Percentiles rank a stretch among this genome's conserved stretches.
Evolutionary conservation across 2,113 vertebrate species (phyloP).

Genomic region (Smithornis capensis): DNA sequence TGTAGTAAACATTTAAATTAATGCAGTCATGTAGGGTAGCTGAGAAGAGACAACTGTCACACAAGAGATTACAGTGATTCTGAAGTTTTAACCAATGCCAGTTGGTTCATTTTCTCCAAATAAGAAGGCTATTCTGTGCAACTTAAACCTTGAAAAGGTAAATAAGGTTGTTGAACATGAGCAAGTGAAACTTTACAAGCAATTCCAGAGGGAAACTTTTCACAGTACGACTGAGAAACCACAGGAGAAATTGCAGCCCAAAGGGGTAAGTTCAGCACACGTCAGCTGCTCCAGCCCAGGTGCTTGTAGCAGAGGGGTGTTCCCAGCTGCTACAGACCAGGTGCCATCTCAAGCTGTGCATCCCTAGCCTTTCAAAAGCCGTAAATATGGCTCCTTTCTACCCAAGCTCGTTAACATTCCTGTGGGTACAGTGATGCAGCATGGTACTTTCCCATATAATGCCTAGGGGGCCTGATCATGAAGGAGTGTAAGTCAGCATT

Average conservation of each 20-base stretch:
- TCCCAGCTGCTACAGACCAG: constrained; percentile 32
- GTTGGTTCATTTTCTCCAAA: constrained; percentile 17
- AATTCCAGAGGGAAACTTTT: constrained; percentile 40
- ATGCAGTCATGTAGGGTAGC: constrained; percentile 18
- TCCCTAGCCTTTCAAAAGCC: not conserved
- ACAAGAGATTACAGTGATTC: not conserved
- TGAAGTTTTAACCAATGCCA: constrained; percentile 11
- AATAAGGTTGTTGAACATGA: constrained; percentile 33
- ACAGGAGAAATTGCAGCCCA: constrained; percentile 51
- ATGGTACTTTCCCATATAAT: constrained; percentile 27
- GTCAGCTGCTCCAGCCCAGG: constrained; percentile 19
- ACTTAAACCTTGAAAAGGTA: constrained; percentile 23
- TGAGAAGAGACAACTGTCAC: not conserved
- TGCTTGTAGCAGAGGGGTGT: constrained; percentile 24
- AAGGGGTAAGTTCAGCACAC: constrained; percentile 50
- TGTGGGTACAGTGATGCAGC: not conserved
- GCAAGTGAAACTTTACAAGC: constrained; percentile 36
- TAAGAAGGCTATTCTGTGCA: not conserved
- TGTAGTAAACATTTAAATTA: constrained; percentile 1
- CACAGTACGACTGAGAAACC: constrained; percentile 42
- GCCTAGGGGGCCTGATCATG: not conserved
- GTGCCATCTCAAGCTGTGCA: constrained; percentile 24
- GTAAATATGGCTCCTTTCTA: not conserved
- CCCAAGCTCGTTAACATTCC: constrained; percentile 26
- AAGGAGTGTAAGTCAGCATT: constrained; percentile 22